Base-by-base conservation (phyloP, 2,113 vertebrate species). In the Trogon surrucura region DNA sequence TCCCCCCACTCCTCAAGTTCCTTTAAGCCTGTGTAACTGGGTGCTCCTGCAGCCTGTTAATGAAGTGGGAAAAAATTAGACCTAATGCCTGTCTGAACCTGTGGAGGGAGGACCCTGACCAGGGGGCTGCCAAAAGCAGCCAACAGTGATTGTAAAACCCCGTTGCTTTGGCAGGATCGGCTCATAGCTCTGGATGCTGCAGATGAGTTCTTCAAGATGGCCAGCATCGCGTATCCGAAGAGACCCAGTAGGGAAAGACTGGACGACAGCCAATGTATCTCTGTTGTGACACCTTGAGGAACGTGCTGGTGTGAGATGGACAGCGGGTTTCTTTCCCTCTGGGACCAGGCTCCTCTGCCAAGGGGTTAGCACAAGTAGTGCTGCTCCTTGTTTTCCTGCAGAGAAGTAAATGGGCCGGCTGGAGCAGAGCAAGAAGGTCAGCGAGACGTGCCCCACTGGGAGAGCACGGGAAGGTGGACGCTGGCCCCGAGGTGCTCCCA, bases 161-260 rank as follows among this genome's bases (percentile, higher is more conserved):
- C 0, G 2, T 90, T 75, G 45, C 44, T 71, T 93, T 70, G 47
- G 57, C 95, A 99, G 99, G 99, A 99, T 77, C 98, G 98, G 29
- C 98, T 99, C 66, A 98, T 99, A 77, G 98, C 98, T 41, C 98
- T 99, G 27, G 99, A 99, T 36, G 99, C 99, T 5, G 98, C 99
- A 0, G 99, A 99, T 11, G 99, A 99, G 53, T 99, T 99, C 98
- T 97, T 99, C 91, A 93, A 83, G 93, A 95, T 98, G 95, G 99
- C 99, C 73, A 98, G 98, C 45, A 58, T 88, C 26, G 98, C 95
- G 85, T 99, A 99, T n/a, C 98, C 99, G 2, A 99, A 97, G 95
- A 98, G 94, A 48, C 57, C 88, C 10, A 16, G 87, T 0, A 21
- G 82, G n/a, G 91, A 81, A 4, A 61, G 92, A 53, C 26, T 3